Percentiles rank a stretch among this genome's conserved stretches.
Conservation (phyloP, 2,888 invertebrate genomes). For the Scaptomyza polygonia region DNA sequence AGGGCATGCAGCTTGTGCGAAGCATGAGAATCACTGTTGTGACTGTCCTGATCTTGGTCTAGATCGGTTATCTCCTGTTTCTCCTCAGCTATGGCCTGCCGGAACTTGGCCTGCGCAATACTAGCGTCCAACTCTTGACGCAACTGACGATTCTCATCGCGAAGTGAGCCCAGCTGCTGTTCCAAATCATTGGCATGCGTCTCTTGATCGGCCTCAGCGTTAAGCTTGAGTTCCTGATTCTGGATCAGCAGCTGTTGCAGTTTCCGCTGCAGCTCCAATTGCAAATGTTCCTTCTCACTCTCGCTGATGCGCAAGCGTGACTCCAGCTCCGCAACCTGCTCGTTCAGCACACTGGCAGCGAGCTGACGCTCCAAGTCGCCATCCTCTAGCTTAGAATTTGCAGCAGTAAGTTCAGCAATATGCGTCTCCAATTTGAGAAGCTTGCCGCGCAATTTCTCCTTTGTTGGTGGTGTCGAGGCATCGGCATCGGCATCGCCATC, state of each 20-base stretch:
- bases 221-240: slow-evolving; percentile 77
- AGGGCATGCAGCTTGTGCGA: slow-evolving; percentile 69
- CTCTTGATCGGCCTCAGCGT: slow-evolving; percentile 79
- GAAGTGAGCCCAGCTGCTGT: slow-evolving; percentile 69
- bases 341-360: slow-evolving; percentile 69
- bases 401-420: slow-evolving; percentile 69
- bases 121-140: slow-evolving; percentile 70
- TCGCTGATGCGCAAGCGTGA: slow-evolving; percentile 70
- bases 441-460: slow-evolving; percentile 82
- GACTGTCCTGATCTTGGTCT: slow-evolving; percentile 65
- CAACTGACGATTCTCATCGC: slow-evolving; percentile 69
- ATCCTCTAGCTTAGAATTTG: slow-evolving; percentile 78
- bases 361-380: slow-evolving; percentile 77
- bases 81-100: slow-evolving; percentile 77
- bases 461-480: slow-evolving; percentile 66
- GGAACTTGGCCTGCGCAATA: slow-evolving; percentile 72
- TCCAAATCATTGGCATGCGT: slow-evolving; percentile 71
- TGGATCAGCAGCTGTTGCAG: slow-evolving; percentile 74
- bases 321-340: slow-evolving; percentile 74
- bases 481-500: slow-evolving; percentile 54
- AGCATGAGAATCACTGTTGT: slow-evolving; percentile 36
- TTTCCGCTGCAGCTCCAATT: slow-evolving; percentile 76
- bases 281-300: slow-evolving; percentile 77
- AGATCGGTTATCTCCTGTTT: slow-evolving; percentile 82
- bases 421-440: slow-evolving; percentile 78